phyloP scores from a whole-genome alignment of 2,113 vertebrate species.

The Xiphophorus maculatus region DNA sequence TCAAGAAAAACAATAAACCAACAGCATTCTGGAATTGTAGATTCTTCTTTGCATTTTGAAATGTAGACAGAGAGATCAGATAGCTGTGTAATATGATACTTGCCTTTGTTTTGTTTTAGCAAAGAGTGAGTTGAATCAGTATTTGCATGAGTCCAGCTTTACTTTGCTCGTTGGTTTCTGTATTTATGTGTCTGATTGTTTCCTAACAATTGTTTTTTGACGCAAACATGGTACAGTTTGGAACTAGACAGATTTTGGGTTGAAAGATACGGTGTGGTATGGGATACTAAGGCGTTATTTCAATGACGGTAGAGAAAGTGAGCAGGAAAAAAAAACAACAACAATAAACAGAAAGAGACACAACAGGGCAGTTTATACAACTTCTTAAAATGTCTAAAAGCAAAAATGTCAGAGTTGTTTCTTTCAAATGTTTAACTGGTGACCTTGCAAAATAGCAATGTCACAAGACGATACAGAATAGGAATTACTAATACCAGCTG shows the following conservation, averaged over 20 bases:
- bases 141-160: neutral
- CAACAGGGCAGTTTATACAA: neutral
- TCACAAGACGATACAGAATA: too few species aligned
- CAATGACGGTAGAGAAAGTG: neutral
- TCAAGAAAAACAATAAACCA: neutral
- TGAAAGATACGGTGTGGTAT: neutral
- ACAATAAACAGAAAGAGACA: neutral
- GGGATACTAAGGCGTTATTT: slow-evolving; percentile 3
- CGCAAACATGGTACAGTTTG: neutral
- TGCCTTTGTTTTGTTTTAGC: neutral
- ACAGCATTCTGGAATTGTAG: neutral
- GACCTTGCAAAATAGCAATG: too few species aligned
- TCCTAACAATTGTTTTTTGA: neutral
- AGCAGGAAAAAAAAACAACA: neutral
- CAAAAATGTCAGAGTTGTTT: neutral
- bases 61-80: neutral
- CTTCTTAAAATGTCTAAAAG: neutral
- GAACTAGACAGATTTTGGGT: neutral
- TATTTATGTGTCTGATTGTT: neutral
- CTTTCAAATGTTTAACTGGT: neutral
- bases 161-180: neutral
- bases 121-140: neutral
- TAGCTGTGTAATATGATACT: neutral
- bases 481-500: too few species aligned
- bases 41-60: neutral